phyloP scores from a whole-genome alignment of 2,888 invertebrate genomes.

The Cantharis rustica region DNA sequence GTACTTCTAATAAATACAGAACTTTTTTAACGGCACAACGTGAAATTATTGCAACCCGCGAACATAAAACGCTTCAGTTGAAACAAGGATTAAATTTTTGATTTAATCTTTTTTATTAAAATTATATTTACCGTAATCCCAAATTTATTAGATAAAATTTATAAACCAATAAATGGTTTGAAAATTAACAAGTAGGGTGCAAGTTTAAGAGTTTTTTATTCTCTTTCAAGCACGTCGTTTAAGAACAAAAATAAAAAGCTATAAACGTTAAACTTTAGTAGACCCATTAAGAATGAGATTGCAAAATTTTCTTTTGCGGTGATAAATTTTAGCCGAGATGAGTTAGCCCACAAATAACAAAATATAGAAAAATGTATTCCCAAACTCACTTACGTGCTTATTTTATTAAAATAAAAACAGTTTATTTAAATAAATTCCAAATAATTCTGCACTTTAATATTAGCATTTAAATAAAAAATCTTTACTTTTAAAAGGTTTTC shows the following conservation, averaged over 20 bases:
- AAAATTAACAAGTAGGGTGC: background rate
- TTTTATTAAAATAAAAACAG: slow-evolving; percentile 3
- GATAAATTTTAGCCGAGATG: slow-evolving; percentile 32
- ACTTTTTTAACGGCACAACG: too few species aligned
- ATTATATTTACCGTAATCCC: background rate
- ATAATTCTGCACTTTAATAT: background rate
- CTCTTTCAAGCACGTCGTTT: slow-evolving; percentile 16
- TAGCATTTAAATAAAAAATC: background rate
- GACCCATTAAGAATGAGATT: slow-evolving; percentile 32
- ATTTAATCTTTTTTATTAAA: background rate
- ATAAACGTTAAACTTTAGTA: slow-evolving; percentile 36
- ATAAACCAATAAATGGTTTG: background rate
- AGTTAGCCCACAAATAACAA: slow-evolving; percentile 5
- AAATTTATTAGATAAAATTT: background rate
- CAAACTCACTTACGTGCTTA: slow-evolving; percentile 2
- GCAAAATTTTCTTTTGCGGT: slow-evolving; percentile 30
- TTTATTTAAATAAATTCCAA: slow-evolving; percentile 2
- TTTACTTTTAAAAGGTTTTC: background rate
- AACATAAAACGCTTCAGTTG: too few species aligned
- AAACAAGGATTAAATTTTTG: too few species aligned
- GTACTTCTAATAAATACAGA: too few species aligned
- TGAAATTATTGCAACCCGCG: too few species aligned
- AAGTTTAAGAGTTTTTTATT: slow-evolving; percentile 8
- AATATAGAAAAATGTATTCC: slow-evolving; percentile 10
- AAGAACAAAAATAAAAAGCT: slow-evolving; percentile 34